Evolutionary conservation across 2,113 vertebrate genomes (phyloP).

Genomic region (Leucosticte australis): DNA sequence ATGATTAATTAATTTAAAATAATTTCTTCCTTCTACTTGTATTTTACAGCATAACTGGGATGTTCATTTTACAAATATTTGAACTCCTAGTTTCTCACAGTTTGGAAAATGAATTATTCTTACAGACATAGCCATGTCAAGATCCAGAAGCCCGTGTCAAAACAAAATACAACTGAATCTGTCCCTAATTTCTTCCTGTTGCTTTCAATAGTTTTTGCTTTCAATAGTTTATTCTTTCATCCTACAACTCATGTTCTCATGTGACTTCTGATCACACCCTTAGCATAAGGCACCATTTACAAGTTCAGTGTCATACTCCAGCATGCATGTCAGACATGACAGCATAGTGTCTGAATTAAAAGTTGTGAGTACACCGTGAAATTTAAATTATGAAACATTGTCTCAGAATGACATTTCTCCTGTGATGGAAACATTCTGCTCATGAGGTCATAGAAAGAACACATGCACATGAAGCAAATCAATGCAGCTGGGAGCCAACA

Average conservation of each 20-base stretch:
- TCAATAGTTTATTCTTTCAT: not conserved
- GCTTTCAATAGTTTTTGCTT: not conserved
- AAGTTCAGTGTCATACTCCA: not conserved
- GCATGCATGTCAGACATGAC: not conserved
- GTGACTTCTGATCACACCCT: not conserved
- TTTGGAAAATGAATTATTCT: not conserved
- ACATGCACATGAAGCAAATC: rapidly evolving
- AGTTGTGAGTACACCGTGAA: not conserved
- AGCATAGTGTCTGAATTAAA: not conserved
- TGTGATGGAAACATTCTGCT: not conserved
- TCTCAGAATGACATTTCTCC: not conserved
- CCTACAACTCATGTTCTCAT: not conserved
- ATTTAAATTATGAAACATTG: not conserved
- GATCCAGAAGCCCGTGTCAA: not conserved
- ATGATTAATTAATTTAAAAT: not conserved
- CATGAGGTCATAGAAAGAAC: not conserved
- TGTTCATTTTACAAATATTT: not conserved
- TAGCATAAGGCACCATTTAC: not conserved
- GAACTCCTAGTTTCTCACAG: not conserved
- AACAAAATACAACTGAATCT: not conserved
- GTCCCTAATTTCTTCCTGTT: not conserved
- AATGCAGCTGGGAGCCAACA: not conserved
- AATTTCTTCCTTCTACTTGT: not conserved
- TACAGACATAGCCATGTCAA: not conserved
- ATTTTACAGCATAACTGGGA: not conserved